Percentiles rank a stretch among this genome's conserved stretches.
Conservation (phyloP, 2,888 invertebrate genomes). For the Aphrophora alni region DNA sequence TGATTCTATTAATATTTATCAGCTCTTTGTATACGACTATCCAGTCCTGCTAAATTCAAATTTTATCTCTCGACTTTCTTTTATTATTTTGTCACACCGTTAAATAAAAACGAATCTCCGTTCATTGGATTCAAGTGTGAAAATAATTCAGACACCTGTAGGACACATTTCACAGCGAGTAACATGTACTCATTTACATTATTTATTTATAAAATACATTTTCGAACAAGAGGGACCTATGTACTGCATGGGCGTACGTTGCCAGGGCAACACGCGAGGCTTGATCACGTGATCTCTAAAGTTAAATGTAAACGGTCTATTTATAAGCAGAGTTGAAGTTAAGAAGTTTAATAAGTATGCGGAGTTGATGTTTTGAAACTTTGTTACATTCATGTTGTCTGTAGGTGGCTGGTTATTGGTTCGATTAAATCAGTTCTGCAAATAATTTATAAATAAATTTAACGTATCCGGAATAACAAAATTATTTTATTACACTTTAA, state of each 20-base stretch:
- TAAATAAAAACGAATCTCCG: not conserved
- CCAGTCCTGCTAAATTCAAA: not conserved
- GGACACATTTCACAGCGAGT: not conserved
- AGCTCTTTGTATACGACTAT: not conserved
- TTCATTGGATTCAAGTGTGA: not conserved
- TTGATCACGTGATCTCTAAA: not conserved
- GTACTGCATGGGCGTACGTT: conserved; percentile 7
- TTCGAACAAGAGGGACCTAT: not conserved
- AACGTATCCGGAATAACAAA: too few species aligned
- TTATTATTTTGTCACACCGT: not conserved
- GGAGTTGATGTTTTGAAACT: too few species aligned
- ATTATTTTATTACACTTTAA: too few species aligned
- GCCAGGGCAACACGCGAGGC: not conserved
- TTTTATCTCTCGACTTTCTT: not conserved
- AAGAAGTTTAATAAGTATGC: not conserved
- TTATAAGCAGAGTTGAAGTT: not conserved
- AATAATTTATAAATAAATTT: too few species aligned
- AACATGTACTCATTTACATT: not conserved
- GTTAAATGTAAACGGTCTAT: not conserved
- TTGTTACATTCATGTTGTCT: too few species aligned
- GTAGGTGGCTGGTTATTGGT: too few species aligned
- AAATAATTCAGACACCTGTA: not conserved
- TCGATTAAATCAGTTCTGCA: too few species aligned
- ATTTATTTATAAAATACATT: conserved; percentile 9
- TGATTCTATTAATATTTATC: not conserved